phyloP scores from a whole-genome alignment of 92 coral and sea anemone genomes.

The Epizoanthus illoricatus region DNA sequence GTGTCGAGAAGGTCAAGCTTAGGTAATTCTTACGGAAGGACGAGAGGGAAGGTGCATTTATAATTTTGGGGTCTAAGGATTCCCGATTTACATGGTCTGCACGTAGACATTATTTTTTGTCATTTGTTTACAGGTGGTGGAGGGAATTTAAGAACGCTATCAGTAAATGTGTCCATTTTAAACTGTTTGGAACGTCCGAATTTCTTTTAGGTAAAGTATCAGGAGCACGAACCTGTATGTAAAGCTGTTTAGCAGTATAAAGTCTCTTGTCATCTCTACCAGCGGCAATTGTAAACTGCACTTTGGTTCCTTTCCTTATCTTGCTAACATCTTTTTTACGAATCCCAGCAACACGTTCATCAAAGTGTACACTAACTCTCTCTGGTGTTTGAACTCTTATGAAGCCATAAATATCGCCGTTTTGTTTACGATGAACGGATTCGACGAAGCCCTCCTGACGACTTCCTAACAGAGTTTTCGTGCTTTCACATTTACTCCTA shows the following conservation, averaged over 20 bases:
- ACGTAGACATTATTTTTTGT: too few relatives aligned
- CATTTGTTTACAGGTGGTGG: too few relatives aligned
- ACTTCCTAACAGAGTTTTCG: conserved; percentile 19
- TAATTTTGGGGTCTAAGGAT: too few relatives aligned
- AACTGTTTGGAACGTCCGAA: too few relatives aligned
- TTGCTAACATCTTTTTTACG: conserved; percentile 17
- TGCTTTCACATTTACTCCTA: too few relatives aligned
- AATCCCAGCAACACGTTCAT: conserved; percentile 37
- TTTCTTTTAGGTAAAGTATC: background rate
- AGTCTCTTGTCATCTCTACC: conserved; percentile 12
- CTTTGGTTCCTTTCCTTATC: conserved; percentile 33
- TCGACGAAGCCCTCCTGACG: conserved; percentile 55
- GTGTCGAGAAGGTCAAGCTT: too few relatives aligned
- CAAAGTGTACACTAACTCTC: conserved; percentile 21
- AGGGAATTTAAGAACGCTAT: too few relatives aligned
- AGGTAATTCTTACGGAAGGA: too few relatives aligned
- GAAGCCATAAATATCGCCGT: conserved; percentile 10
- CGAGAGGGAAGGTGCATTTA: too few relatives aligned
- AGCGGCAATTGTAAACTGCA: conserved; percentile 49
- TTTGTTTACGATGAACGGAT: background rate
- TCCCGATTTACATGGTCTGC: too few relatives aligned
- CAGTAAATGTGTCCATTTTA: too few relatives aligned
- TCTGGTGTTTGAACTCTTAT: conserved; percentile 15
- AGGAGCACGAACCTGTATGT: conserved; percentile 44
- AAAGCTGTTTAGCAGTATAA: conserved; percentile 42